Conservation (phyloP, 2,888 invertebrate genomes). For the Cephus pygmeus region DNA sequence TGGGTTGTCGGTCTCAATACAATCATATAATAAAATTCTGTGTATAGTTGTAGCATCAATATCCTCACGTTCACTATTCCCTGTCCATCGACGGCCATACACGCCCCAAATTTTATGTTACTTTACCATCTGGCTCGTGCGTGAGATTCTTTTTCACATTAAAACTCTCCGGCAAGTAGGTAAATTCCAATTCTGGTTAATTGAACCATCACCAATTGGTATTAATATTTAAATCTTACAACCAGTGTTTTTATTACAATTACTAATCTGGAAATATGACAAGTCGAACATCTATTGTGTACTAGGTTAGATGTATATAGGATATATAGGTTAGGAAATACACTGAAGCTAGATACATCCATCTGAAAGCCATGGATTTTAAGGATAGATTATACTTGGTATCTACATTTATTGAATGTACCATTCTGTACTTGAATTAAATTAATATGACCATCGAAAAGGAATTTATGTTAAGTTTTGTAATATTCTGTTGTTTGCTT, state of each 20-base stretch:
- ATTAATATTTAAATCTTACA: background rate
- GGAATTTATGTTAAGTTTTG: too few relatives aligned
- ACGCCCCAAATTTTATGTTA: background rate
- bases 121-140: background rate
- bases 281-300: background rate
- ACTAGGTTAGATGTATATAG: background rate
- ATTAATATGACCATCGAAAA: too few relatives aligned
- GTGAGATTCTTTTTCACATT: background rate
- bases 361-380: too few relatives aligned
- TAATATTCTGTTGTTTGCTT: too few relatives aligned
- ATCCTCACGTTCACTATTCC: background rate
- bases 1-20: background rate
- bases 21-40: background rate
- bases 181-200: background rate
- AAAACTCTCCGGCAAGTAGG: background rate
- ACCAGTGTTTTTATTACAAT: background rate
- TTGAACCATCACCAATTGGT: background rate
- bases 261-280: background rate
- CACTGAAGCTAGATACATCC: too few relatives aligned
- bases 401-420: background rate
- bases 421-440: background rate
- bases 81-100: background rate
- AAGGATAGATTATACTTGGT: background rate
- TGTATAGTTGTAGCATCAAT: background rate
- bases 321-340: too few relatives aligned